A percentile compares a stretch with the other conserved stretches of the same genome.
These are phyloP conservation scores for Pseudolycoriella hygida DNA, from an alignment of 2,888 invertebrate species.

Conservation along the genomic window DNA sequence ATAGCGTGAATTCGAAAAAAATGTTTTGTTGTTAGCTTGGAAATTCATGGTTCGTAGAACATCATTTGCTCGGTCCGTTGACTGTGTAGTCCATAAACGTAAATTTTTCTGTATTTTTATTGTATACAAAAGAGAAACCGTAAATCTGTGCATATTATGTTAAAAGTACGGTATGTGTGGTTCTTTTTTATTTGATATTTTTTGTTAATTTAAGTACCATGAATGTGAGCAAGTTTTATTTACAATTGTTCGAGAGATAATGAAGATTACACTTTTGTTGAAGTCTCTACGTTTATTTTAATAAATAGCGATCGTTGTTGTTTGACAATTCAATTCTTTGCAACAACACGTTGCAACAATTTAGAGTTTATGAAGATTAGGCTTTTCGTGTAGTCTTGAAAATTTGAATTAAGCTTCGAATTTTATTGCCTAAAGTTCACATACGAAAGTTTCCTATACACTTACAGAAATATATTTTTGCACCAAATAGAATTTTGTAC, in stretches of 20 bases:
- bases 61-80: conserved; percentile 7
- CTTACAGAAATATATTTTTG: too few species aligned
- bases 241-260: background rate
- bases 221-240: background rate
- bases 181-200: conserved; percentile 1
- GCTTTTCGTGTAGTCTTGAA: too few species aligned
- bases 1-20: background rate
- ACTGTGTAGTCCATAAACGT: conserved; percentile 1
- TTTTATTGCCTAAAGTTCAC: too few species aligned
- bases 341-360: too few species aligned
- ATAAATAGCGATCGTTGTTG: too few species aligned
- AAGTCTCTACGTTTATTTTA: background rate
- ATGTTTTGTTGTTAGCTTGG: background rate
- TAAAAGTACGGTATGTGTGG: background rate
- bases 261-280: background rate
- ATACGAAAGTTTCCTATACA: too few species aligned
- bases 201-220: background rate
- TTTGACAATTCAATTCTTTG: too few species aligned
- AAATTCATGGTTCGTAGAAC: conserved; percentile 7
- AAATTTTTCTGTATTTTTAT: conserved; percentile 1
- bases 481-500: too few species aligned
- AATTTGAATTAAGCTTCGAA: too few species aligned
- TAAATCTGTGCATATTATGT: background rate
- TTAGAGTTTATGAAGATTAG: too few species aligned
- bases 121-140: conserved; percentile 3